These are phyloP conservation scores for Lycia hirtaria DNA, from an alignment of 2,888 invertebrate genomes.

Conservation along the genomic window DNA sequence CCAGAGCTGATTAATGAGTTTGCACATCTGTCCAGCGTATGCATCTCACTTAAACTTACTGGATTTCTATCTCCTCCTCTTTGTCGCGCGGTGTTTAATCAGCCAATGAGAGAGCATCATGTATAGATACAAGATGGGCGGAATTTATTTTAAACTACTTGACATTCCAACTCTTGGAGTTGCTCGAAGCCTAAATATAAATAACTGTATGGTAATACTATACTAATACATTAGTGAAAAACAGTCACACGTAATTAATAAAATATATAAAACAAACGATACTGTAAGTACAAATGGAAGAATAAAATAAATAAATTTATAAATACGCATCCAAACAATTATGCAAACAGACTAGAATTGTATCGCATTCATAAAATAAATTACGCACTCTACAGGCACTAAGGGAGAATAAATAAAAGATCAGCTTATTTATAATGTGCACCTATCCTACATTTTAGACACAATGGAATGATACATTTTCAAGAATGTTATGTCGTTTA, in stretches of 20 bases:
- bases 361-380: slow-evolving; percentile 42
- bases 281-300: slow-evolving; percentile 65
- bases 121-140: too few relatives aligned
- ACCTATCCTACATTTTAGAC: slow-evolving; percentile 82
- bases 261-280: slow-evolving; percentile 51
- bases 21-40: too few relatives aligned
- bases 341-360: slow-evolving; percentile 64
- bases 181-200: too few relatives aligned
- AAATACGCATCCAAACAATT: slow-evolving; percentile 69
- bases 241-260: slow-evolving; percentile 65
- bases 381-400: slow-evolving; percentile 42
- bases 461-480: slow-evolving; percentile 84
- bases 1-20: too few relatives aligned
- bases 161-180: too few relatives aligned
- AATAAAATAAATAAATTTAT: slow-evolving; percentile 68
- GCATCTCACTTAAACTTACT: too few relatives aligned
- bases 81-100: too few relatives aligned
- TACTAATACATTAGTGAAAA: slow-evolving; percentile 59
- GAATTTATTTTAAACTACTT: too few relatives aligned
- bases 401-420: slow-evolving; percentile 33
- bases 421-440: slow-evolving; percentile 71
- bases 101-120: too few relatives aligned
- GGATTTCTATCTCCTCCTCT: too few relatives aligned
- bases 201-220: slow-evolving; percentile 53
- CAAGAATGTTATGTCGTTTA: slow-evolving; percentile 79